Percentiles rank a stretch among this genome's conserved stretches.
Evolutionary conservation across 2,888 invertebrate genomes (phyloP).

Genomic region (Harpalus rubripes): DNA sequence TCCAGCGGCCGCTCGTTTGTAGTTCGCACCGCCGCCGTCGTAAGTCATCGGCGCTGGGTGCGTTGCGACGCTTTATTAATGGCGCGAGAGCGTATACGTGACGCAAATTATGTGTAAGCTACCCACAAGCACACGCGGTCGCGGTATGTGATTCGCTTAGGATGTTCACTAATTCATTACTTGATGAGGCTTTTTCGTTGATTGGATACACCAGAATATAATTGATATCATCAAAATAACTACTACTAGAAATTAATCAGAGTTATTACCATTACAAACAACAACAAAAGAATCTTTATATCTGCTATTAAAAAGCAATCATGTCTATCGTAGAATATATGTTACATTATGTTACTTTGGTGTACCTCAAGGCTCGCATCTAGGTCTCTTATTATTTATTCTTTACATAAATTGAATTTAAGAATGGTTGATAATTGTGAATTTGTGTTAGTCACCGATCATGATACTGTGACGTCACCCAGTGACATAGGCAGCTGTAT

Average conservation of each 20-base stretch:
- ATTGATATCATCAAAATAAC: background rate
- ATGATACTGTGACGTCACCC: no score
- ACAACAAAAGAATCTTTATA: background rate
- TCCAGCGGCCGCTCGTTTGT: constrained; percentile 60
- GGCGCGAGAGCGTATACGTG: constrained; percentile 39
- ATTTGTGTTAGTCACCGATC: no score
- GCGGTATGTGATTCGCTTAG: constrained; percentile 31
- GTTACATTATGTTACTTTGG: no score
- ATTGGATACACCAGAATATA: constrained; percentile 20
- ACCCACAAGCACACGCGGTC: constrained; percentile 38
- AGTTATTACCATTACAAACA: background rate
- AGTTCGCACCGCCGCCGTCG: constrained; percentile 66
- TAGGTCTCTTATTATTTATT: no score
- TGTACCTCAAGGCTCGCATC: no score
- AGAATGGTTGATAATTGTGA: no score
- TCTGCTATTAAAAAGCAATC: background rate
- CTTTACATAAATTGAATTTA: no score
- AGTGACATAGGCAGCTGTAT: no score
- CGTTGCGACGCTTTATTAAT: constrained; percentile 59
- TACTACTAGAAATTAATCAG: background rate
- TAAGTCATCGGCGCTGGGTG: constrained; percentile 61
- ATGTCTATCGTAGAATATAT: no score
- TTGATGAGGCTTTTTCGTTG: constrained; percentile 45
- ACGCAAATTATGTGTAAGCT: constrained; percentile 62
- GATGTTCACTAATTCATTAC: constrained; percentile 44